A percentile compares a stretch with the other conserved stretches of the same genome.
These are phyloP conservation scores for Poecilus cupreus DNA, from an alignment of 2,888 invertebrate species.

Conservation along the genomic window DNA sequence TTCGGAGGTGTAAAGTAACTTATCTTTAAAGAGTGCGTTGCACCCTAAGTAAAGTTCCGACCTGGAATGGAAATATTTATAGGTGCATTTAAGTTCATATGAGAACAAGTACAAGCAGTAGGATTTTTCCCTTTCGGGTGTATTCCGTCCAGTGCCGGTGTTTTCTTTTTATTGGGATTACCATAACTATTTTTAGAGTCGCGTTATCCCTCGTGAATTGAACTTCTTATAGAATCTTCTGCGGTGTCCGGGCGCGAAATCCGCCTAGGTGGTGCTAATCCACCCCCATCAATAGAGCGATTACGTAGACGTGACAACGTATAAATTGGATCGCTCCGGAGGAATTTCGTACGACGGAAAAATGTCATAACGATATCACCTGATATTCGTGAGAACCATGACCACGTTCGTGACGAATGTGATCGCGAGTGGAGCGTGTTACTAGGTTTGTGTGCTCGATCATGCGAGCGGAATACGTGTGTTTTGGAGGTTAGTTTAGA, in stretches of 20 bases:
- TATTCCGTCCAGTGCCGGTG: not conserved
- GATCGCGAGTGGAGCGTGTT: conserved; percentile 11
- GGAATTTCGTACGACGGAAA: conserved; percentile 48
- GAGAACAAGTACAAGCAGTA: not conserved
- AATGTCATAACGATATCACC: conserved; percentile 43
- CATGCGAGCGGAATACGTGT: not conserved
- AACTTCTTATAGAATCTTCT: conserved; percentile 6
- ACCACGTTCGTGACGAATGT: conserved; percentile 34
- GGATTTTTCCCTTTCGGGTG: not conserved
- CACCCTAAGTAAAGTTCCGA: too few species aligned
- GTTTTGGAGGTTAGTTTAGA: not conserved
- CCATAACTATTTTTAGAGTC: conserved; percentile 26
- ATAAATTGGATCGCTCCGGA: conserved; percentile 48
- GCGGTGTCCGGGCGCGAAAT: conserved; percentile 20
- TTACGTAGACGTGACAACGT: conserved; percentile 57
- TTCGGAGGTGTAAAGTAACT: too few species aligned
- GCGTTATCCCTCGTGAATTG: conserved; percentile 19
- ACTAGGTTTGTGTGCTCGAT: not conserved
- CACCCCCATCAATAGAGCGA: conserved; percentile 56
- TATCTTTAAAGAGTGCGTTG: too few species aligned
- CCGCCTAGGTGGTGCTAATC: conserved; percentile 46
- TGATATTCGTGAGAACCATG: conserved; percentile 39
- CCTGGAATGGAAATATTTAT: too few species aligned
- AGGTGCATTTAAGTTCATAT: not conserved
- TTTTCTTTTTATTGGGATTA: not conserved